These are phyloP conservation scores for Andrena bicolor DNA, from an alignment of 2,888 invertebrate species.

Conservation along the genomic window DNA sequence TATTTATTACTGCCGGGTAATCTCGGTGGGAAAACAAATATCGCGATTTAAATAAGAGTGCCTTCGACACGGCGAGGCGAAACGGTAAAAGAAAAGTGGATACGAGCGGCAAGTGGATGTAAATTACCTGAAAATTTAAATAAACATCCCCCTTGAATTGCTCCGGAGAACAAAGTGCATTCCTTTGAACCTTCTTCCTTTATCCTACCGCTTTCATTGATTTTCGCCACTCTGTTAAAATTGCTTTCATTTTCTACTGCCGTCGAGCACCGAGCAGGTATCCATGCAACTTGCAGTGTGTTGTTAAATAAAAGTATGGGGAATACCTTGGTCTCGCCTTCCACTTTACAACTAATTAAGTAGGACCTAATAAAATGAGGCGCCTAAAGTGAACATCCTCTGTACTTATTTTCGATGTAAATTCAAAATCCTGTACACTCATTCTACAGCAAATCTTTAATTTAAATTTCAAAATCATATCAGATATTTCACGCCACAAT, in stretches of 20 bases:
- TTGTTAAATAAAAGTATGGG: constrained; percentile 24
- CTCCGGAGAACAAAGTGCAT: constrained; percentile 57
- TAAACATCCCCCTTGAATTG: constrained; percentile 65
- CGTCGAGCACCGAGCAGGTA: not conserved
- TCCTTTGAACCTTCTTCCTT: constrained; percentile 53
- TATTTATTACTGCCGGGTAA: constrained; percentile 7
- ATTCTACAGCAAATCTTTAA: no score
- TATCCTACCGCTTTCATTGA: constrained; percentile 53
- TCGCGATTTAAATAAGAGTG: constrained; percentile 35
- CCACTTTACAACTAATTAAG: no score
- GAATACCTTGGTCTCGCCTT: not conserved
- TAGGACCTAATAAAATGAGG: no score
- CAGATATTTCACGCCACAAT: no score
- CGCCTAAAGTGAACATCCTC: no score
- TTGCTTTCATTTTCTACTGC: constrained; percentile 48
- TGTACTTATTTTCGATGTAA: no score
- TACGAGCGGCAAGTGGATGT: constrained; percentile 67
- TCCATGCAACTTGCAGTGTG: not conserved
- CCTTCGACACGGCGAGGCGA: constrained; percentile 10
- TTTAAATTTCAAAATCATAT: no score
- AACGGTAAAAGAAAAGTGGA: constrained; percentile 29
- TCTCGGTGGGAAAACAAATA: constrained; percentile 30
- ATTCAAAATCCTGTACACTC: no score
- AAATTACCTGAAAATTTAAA: constrained; percentile 73
- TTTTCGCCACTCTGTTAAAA: constrained; percentile 45